Base-by-base conservation (phyloP, 2,113 vertebrate genomes). In the Melanocharis versteri region DNA sequence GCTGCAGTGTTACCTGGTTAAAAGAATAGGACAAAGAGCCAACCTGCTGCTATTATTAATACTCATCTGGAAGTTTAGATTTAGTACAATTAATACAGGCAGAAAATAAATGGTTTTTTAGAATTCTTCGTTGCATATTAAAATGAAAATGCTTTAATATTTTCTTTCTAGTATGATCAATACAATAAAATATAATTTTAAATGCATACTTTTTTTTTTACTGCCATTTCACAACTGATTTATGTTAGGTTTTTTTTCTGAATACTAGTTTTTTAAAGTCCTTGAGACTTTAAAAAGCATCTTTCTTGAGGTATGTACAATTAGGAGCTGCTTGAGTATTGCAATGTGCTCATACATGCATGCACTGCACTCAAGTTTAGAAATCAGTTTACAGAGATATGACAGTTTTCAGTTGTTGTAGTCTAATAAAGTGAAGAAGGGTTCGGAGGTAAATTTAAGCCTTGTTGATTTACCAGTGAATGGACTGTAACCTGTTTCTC, bases 281-380 rank as follows among this genome's bases (percentile, higher is more conserved):
- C 9, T 58, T 53, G 13, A 76, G 26, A 33, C 15, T 57, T 56
- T 14, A 69, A 64, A 69, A 24, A 39, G 12, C 16, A 62, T 58
- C 1, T 28, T 40, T 61, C 15, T 45, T 56, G 27, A 53, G 21
- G 7, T 31, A 8, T 48, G 2, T 47, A 24, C 2, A 15, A 21
- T 9, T 53, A 70, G 22, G 18, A 62, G 8, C 15, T 70, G 28
- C 35, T 28, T 33, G 37, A 58, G 15, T 70, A 40, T 40, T 70
- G 13, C 4, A 9, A 1, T 26, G 15, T 40, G 22, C 35, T 75
- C 79, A 14, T 24, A 58, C 66, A 71, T 18, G 4, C 8, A 37
- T 0, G 1, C 4, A 7, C 6, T 57, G 6, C 1, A 6, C 18
- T 33, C 15, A 13, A 2, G 18, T 89, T 33, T 31, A 58, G 62